Conservation (phyloP, 92 coral and sea anemone genomes). For the Virgularia gustaviana region DNA sequence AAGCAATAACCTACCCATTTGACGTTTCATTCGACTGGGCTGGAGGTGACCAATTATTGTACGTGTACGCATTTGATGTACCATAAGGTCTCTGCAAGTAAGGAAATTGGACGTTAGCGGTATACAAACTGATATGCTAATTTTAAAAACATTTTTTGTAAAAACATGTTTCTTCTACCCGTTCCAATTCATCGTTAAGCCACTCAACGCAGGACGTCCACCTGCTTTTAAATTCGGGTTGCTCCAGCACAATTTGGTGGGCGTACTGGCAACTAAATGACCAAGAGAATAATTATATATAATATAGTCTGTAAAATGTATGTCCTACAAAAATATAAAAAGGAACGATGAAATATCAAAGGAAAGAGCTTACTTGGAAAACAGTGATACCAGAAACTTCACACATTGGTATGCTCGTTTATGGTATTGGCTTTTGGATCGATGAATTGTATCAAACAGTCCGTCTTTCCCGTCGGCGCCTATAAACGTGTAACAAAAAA, state of each 20-base stretch:
- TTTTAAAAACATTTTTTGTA: no score
- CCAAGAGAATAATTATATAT: background rate
- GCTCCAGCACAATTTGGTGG: constrained; percentile 72
- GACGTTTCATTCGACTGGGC: constrained; percentile 99
- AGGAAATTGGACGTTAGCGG: background rate
- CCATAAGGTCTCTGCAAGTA: constrained; percentile 76
- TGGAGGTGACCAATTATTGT: constrained; percentile 99
- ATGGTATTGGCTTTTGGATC: constrained; percentile 97
- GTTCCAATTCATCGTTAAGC: constrained; percentile 91
- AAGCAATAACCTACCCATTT: constrained; percentile 79
- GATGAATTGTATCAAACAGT: constrained; percentile 86
- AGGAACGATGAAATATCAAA: background rate
- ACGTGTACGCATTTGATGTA: constrained; percentile 82
- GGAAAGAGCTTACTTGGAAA: constrained; percentile 63
- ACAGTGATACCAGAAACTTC: constrained; percentile 89
- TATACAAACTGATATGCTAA: no score
- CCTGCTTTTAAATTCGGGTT: constrained; percentile 76
- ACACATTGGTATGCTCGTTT: constrained; percentile 96
- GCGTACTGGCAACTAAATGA: constrained; percentile 78
- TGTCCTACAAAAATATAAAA: background rate
- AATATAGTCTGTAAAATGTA: background rate
- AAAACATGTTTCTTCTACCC: constrained; percentile 59
- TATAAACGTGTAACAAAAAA: constrained; percentile 12
- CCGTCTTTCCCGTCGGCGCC: constrained; percentile 98
- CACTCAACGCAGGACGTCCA: constrained; percentile 97